phyloP scores from a whole-genome alignment of 2,113 vertebrate genomes.

The Tetrax tetrax region DNA sequence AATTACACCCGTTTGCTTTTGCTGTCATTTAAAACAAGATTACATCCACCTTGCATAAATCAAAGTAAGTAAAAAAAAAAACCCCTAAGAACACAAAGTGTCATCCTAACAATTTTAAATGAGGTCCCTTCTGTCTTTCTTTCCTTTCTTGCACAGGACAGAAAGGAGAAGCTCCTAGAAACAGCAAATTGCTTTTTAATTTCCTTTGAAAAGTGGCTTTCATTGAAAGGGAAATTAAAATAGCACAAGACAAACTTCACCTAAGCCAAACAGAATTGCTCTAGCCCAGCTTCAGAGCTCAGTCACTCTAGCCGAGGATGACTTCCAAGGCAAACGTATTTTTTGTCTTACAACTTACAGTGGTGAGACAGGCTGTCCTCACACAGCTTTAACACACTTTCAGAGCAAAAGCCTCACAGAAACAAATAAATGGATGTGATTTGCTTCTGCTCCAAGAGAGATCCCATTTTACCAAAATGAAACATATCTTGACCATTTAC shows the following conservation, averaged over 20 bases:
- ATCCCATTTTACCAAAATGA: neutral
- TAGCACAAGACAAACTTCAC: neutral
- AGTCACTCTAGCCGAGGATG: neutral
- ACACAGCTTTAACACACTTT: neutral
- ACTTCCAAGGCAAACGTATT: neutral
- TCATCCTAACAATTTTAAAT: neutral
- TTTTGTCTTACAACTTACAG: neutral
- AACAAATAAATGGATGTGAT: neutral
- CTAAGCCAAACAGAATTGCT: neutral
- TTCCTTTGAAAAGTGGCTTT: neutral
- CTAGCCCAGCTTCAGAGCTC: neutral
- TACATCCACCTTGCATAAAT: neutral
- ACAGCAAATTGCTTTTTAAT: neutral
- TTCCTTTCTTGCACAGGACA: neutral
- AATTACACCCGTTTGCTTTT: neutral
- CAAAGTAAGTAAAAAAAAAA: neutral
- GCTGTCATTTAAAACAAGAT: neutral
- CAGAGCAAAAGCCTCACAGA: neutral
- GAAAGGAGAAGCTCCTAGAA: neutral
- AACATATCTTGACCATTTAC: fast-evolving
- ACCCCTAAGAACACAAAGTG: neutral
- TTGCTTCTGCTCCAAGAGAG: neutral
- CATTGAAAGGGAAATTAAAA: neutral
- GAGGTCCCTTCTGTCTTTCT: neutral
- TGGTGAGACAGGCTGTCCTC: neutral